phyloP scores from a whole-genome alignment of 2,888 invertebrate genomes.

The Trachelus troglodyta region DNA sequence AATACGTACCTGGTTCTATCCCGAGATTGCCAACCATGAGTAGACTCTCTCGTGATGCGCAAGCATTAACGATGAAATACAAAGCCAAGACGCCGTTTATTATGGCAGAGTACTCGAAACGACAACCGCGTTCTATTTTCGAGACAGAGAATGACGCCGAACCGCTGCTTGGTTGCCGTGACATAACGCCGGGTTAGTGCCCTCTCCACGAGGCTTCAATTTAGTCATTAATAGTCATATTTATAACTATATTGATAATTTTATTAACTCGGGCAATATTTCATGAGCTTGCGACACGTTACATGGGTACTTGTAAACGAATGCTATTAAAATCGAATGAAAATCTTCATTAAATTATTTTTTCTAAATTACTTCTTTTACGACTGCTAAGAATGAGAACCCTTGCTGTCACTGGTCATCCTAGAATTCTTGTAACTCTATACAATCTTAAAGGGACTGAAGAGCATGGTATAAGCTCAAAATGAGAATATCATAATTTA shows the following conservation, averaged over 20 bases:
- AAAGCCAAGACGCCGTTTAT: conserved; percentile 29
- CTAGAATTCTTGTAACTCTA: neutral
- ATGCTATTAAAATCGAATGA: neutral
- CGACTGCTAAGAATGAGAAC: neutral
- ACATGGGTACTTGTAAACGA: neutral
- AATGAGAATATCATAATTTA: neutral
- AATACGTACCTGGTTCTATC: neutral
- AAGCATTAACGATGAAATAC: neutral
- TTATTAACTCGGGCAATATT: neutral
- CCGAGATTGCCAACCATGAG: neutral
- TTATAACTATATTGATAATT: neutral
- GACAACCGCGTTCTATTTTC: conserved; percentile 53
- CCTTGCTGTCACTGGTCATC: neutral
- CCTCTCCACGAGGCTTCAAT: conserved; percentile 42
- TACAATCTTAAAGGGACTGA: neutral
- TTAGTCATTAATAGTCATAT: neutral
- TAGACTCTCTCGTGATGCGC: neutral
- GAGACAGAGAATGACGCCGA: conserved; percentile 41
- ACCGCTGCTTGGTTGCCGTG: conserved; percentile 43
- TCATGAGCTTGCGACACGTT: neutral
- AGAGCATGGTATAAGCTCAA: neutral
- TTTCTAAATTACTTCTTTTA: neutral
- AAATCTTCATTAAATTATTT: neutral
- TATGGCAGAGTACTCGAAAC: conserved; percentile 31
- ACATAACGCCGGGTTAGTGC: conserved; percentile 58